Evolutionary conservation across 2,888 invertebrate genomes (phyloP), one percentile per base, ranked within the genome.

Genomic region (Phania funesta): DNA sequence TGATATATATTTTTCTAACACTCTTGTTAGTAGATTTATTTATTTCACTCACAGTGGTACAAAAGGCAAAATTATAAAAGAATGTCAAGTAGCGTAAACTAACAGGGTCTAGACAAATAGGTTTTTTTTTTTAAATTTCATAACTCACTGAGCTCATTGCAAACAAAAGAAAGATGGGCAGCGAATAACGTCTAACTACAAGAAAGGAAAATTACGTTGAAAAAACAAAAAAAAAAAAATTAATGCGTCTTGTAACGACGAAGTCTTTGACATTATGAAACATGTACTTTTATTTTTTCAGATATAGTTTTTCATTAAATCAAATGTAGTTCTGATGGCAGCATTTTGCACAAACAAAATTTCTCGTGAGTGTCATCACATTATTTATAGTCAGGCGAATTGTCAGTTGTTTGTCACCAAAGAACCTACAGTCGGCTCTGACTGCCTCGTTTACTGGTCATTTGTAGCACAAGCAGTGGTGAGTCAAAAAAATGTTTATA

Each of bases 181-280:
- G 22, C 13, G 11, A 62, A 54, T 52, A 38, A 52, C 11, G 20
- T 13, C 6, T 1, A 50, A 64, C 58, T n/a, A 56, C 16, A 56
- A 4, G 65, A n/a, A n/a, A n/a, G n/a, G n/a, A n/a, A n/a, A n/a
- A n/a, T n/a, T n/a, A 56, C 35, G 3, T 38, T 38, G 1, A 38
- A 8, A 11, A 41, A 41, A 60, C 50, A 65, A 35, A 50, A 76
- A 80, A 70, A 54, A 38, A 75, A 73, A 67, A 76, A 41, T 50
- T 65, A 73, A 82, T 82, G 82, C 70, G 70, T 65, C 29, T 54
- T 82, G 70, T 75, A 75, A 78, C 78, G 82, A 82, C 74, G 75
- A 82, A 82, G 70, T 78, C 82, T 70, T 82, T 82, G 82, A 82
- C 82, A 71, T 78, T 82, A 82, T 78, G 74, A 75, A 82, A 75